Base-by-base conservation (phyloP, 1,140 invertebrate genomes). In the Magallana ariakensis region DNA sequence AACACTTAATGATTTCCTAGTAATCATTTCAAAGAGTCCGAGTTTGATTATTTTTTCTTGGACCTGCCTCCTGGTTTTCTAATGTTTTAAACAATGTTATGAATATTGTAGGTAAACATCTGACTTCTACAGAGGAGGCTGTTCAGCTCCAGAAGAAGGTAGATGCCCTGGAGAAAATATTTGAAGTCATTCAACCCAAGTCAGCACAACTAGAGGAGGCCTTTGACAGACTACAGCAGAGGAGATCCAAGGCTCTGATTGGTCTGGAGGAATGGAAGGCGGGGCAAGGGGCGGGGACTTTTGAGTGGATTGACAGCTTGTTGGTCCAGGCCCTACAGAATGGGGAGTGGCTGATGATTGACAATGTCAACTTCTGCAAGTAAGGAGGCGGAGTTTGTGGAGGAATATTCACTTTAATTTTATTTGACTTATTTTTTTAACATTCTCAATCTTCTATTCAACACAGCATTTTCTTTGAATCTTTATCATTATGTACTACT, bases 251-350 rank as follows among this genome's bases (percentile, higher is more conserved):
- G 66, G 66, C 66, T 33, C 22, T 75, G 26, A 75, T 26, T 75
- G 66, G 66, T 75, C 66, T 89, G 94, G 95, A 85, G 70, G 62
- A 86, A 80, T 83, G 85, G 84, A 89, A 89, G 58, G 81, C 83
- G 16, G 94, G 97, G 10, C 97, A 97, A 91, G 96, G 62, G 97
- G 98, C 80, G 97, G 97, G 94, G 15, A 87, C 91, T 19, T 99
- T 99, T 95, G 98, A 99, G 95, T 99, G 99, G 99, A 96, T 99
- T 13, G 98, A 99, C 95, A 99, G 98, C 84, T 93, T 98, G 57
- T 96, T 99, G 83, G 97, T 99, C 0, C 97, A 97, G 94, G 97
- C 97, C 90, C 94, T 99, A 85, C 95, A 96, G 90, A 96, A 97
- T 91, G 98, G 98, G 9, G 96, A 97, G 58, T 99, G 98, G 98